phyloP scores from a whole-genome alignment of 2,113 vertebrate genomes.

The Sinocyclocheilus anophthalmus region DNA sequence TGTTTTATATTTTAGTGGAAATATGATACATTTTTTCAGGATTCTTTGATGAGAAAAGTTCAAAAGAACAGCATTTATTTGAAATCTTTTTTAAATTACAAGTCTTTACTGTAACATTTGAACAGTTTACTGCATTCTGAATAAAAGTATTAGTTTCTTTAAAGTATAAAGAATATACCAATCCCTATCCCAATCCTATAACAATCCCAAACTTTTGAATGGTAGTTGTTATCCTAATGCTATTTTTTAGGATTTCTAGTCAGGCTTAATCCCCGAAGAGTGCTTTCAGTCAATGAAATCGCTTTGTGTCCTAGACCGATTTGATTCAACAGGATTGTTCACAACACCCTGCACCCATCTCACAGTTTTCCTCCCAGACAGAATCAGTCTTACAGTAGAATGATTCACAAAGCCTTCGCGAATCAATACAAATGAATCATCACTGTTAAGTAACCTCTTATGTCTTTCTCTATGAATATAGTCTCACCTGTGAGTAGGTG shows the following conservation, averaged over 20 bases:
- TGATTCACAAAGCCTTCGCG: background rate
- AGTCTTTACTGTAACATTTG: no score
- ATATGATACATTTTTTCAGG: background rate
- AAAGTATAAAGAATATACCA: background rate
- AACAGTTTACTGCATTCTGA: background rate
- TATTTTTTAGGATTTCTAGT: background rate
- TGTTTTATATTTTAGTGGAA: background rate
- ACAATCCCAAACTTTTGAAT: background rate
- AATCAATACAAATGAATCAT: slow-evolving; percentile 1
- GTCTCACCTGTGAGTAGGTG: slow-evolving; percentile 78
- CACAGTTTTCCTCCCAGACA: background rate
- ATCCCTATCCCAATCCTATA: background rate
- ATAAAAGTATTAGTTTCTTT: background rate
- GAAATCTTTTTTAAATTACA: no score
- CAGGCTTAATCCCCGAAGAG: background rate
- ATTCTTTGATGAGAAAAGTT: no score
- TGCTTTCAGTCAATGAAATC: background rate
- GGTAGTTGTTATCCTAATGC: background rate
- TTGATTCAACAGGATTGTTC: background rate
- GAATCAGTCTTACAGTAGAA: background rate
- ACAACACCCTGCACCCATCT: slow-evolving; percentile 4
- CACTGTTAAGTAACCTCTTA: slow-evolving; percentile 2
- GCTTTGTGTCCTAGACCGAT: background rate
- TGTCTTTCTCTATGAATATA: background rate
- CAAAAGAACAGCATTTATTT: no score